Evolutionary conservation across 2,888 invertebrate species (phyloP), one percentile per base, ranked within the genome.

Genomic region (Synergus umbraculus): DNA sequence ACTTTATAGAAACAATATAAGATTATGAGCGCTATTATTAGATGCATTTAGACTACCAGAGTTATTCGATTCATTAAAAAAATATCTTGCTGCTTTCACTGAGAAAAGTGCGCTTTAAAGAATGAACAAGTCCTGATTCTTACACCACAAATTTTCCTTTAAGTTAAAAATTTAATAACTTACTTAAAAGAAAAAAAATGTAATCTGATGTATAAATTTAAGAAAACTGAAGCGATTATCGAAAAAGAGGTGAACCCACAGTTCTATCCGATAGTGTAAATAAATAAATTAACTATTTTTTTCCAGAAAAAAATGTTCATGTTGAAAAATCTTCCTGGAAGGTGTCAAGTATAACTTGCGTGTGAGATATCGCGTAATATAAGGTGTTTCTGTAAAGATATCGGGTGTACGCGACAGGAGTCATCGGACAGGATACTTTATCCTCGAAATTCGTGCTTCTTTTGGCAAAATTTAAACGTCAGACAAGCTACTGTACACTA

Each of bases 311-410:
- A 2, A 29, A 29, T 29, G 29, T 29, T 29, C 29, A 29, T 29
- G 29, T 29, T 12, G 10, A 22, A 60, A n/a, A 49, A n/a, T n/a
- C 54, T 67, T 67, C 15, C 13, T 18, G 15, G 46, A 44, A 69
- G 67, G 18, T 49, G 43, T 76, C 29, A 58, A 69, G 43, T 69
- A 69, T 63, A 66, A 46, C 83, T 29, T 29, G 29, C 83, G 86
- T 84, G 84, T 85, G 84, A 87, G 83, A 84, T 64, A 60, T 54
- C 80, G 83, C 85, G 84, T 87, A 88, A 87, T 81, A 87, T 85
- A 83, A 84, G 87, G 85, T 86, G 86, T 86, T 83, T 81, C 83
- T 83, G 81, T 65, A 73, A 79, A 63, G 80, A 80, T 85, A 86
- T 86, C 85, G 77, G 79, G 60, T 86, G 83, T 85, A 83, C 67